phyloP scores from a whole-genome alignment of 2,888 invertebrate species.

The Podotricha telesiphe region DNA sequence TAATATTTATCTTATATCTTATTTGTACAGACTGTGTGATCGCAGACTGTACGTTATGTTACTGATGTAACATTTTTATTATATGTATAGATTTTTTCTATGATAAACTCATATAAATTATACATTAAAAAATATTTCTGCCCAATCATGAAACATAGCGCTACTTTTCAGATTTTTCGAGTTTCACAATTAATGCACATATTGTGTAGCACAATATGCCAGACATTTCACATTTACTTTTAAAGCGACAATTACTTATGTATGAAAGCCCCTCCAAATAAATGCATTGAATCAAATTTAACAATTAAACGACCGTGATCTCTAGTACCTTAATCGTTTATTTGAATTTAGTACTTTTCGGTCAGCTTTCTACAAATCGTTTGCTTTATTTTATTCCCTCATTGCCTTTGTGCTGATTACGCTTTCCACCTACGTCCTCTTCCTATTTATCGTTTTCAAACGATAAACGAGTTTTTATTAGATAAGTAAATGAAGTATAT shows the following conservation, averaged over 20 bases:
- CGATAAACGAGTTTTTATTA: conserved; percentile 14
- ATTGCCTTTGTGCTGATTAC: conserved; percentile 35
- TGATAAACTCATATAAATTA: too few species aligned
- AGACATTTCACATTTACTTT: too few species aligned
- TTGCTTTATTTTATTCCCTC: conserved; percentile 30
- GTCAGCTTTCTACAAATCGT: conserved; percentile 30
- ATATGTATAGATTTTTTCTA: too few species aligned
- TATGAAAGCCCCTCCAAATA: background rate
- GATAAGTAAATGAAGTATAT: background rate
- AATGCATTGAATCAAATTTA: background rate
- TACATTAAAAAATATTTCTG: background rate
- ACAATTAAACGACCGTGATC: conserved; percentile 4
- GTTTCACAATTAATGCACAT: background rate
- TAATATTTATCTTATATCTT: too few species aligned
- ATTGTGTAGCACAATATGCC: background rate
- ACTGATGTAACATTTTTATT: too few species aligned
- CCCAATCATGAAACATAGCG: background rate
- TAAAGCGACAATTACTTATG: background rate
- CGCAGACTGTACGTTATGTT: too few species aligned
- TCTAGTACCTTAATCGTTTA: background rate
- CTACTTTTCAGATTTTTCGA: background rate
- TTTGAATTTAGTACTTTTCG: conserved; percentile 2
- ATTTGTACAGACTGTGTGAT: too few species aligned
- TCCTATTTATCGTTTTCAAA: conserved; percentile 32
- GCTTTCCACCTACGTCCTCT: conserved; percentile 26